These are phyloP conservation scores for Scaptomyza reducta DNA, from an alignment of 2,888 invertebrate genomes.

Conservation along the genomic window DNA sequence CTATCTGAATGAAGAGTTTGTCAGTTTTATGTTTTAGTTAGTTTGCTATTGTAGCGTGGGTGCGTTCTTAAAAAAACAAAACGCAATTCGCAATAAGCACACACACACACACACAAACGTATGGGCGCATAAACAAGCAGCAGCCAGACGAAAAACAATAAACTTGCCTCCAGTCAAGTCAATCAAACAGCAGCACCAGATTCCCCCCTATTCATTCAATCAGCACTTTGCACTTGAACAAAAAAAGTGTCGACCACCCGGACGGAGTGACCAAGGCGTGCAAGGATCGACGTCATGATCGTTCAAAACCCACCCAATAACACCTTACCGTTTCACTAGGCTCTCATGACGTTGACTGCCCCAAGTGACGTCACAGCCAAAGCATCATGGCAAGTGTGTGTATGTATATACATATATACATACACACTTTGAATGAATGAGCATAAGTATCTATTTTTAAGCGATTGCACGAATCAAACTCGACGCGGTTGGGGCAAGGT, in stretches of 20 bases:
- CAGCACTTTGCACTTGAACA: slow-evolving; percentile 48
- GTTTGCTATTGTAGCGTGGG: slow-evolving; percentile 35
- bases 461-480: slow-evolving; percentile 69
- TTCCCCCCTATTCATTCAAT: slow-evolving; percentile 12
- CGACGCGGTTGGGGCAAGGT: slow-evolving; percentile 7
- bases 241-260: slow-evolving; percentile 57
- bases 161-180: slow-evolving; percentile 25
- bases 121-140: slow-evolving; percentile 42
- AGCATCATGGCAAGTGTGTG: slow-evolving; percentile 10
- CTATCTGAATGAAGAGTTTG: slow-evolving; percentile 24
- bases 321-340: background rate
- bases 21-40: slow-evolving; percentile 18
- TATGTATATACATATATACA: slow-evolving; percentile 34
- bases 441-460: slow-evolving; percentile 59
- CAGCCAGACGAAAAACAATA: slow-evolving; percentile 43
- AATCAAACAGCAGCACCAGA: slow-evolving; percentile 8
- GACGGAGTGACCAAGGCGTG: slow-evolving; percentile 6
- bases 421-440: slow-evolving; percentile 32
- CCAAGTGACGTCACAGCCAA: slow-evolving; percentile 53
- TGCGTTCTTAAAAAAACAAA: slow-evolving; percentile 45
- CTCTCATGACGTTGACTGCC: slow-evolving; percentile 52
- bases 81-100: slow-evolving; percentile 56
- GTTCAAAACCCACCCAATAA: slow-evolving; percentile 1
- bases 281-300: slow-evolving; percentile 35
- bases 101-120: slow-evolving; percentile 10